Percentiles rank a stretch among this genome's conserved stretches.
Evolutionary conservation across 2,797 vertebrate genomes (phyloP).

Genomic region (Emys orbicularis): DNA sequence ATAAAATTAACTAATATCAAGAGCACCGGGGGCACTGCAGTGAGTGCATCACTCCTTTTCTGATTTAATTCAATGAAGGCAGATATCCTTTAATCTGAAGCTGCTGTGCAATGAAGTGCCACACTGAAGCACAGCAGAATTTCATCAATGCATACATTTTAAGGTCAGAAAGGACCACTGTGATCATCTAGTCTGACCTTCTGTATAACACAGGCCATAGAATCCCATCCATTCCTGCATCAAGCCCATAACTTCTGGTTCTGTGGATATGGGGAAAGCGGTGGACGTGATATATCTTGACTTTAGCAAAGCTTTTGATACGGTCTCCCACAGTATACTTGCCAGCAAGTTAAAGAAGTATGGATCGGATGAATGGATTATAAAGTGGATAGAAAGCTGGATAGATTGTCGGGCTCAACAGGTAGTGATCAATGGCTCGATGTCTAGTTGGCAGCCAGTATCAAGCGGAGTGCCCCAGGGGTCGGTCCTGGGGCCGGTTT

Average conservation of each 20-base stretch:
- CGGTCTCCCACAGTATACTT: too few relatives aligned
- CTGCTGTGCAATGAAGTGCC: constrained; percentile 36
- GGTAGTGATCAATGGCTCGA: too few relatives aligned
- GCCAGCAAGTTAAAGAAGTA: too few relatives aligned
- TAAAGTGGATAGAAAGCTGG: too few relatives aligned
- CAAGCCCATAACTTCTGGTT: not conserved
- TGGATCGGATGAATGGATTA: too few relatives aligned
- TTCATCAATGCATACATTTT: constrained; percentile 40
- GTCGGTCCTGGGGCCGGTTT: too few relatives aligned
- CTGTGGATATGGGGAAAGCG: too few relatives aligned
- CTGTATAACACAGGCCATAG: not conserved
- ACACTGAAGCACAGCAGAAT: constrained; percentile 51
- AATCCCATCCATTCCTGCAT: constrained; percentile 1
- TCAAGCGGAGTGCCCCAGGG: too few relatives aligned
- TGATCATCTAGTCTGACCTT: constrained; percentile 24
- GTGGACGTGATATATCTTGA: too few relatives aligned
- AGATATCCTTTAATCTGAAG: constrained; percentile 43
- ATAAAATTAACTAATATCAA: constrained; percentile 42
- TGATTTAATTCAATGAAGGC: constrained; percentile 49
- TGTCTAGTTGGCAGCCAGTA: too few relatives aligned
- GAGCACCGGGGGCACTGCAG: not conserved
- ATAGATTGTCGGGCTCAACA: too few relatives aligned
- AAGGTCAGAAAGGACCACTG: constrained; percentile 41
- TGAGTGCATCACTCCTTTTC: constrained; percentile 24
- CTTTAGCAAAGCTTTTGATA: too few relatives aligned